Percentiles rank a stretch among this genome's conserved stretches.
These are phyloP conservation scores for Desmodus rotundus DNA, from an alignment of 2,113 vertebrate genomes.

Conservation along the genomic window DNA sequence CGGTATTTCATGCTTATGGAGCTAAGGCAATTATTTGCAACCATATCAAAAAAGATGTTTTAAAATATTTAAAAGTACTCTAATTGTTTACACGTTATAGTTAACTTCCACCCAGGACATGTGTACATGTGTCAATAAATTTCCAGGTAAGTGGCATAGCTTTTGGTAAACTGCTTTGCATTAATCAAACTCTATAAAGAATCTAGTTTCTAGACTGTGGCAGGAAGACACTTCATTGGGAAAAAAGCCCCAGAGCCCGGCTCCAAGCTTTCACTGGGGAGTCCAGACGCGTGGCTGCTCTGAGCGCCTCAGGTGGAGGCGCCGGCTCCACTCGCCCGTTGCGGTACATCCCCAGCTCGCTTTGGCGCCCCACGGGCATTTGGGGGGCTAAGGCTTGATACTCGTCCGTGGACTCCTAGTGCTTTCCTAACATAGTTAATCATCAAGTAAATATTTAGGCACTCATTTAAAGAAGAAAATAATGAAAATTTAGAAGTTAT, in stretches of 20 bases:
- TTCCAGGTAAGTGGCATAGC: background rate
- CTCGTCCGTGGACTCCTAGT: background rate
- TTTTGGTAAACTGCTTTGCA: background rate
- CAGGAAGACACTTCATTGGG: background rate
- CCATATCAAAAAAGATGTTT: background rate
- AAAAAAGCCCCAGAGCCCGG: background rate
- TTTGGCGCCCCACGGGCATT: background rate
- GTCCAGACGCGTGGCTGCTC: background rate
- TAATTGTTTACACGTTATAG: background rate
- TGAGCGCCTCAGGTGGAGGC: background rate
- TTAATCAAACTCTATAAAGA: background rate
- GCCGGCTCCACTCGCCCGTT: background rate
- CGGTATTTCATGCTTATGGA: background rate
- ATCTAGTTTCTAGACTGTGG: background rate
- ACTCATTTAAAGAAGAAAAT: constrained; percentile 12
- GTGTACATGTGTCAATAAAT: background rate
- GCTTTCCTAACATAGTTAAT: background rate
- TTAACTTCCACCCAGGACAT: background rate
- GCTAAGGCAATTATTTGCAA: background rate
- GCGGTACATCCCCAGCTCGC: background rate
- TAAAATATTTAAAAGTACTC: background rate
- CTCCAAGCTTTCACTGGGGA: background rate
- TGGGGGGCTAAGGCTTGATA: background rate
- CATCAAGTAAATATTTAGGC: background rate
- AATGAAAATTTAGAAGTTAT: background rate